Evolutionary conservation across 92 coral and sea anemone species (phyloP).

Genomic region (Montipora capitata): DNA sequence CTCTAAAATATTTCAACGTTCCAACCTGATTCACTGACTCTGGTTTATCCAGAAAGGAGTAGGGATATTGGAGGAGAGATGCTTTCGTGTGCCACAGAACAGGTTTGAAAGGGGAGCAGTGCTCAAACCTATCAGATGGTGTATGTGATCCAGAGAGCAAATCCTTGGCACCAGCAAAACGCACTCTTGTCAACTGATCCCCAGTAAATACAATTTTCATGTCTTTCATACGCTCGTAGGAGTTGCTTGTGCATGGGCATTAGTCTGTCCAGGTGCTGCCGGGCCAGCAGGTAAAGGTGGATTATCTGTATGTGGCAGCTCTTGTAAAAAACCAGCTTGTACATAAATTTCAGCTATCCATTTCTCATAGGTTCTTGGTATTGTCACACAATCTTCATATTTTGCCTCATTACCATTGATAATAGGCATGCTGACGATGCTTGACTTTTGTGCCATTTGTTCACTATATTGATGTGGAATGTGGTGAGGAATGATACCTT

Average conservation of each 20-base stretch:
- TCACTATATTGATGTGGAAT: slow-evolving; percentile 49
- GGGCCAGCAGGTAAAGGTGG: not conserved
- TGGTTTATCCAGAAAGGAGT: slow-evolving; percentile 76
- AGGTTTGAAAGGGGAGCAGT: slow-evolving; percentile 75
- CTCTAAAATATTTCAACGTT: too few species aligned
- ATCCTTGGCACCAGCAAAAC: slow-evolving; percentile 18
- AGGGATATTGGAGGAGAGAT: slow-evolving; percentile 69
- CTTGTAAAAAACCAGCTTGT: too few species aligned
- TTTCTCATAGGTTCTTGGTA: too few species aligned
- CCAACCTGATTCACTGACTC: slow-evolving; percentile 8
- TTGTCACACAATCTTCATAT: too few species aligned
- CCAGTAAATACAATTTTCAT: too few species aligned
- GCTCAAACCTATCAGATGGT: slow-evolving; percentile 13
- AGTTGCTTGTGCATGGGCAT: not conserved
- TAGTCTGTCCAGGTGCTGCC: not conserved
- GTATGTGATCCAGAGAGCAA: slow-evolving; percentile 65
- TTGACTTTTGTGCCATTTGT: slow-evolving; percentile 20
- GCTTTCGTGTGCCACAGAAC: slow-evolving; percentile 77
- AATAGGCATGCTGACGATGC: not conserved
- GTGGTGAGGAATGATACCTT: slow-evolving; percentile 68
- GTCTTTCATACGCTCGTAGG: not conserved
- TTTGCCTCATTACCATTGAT: too few species aligned
- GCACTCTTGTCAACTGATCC: slow-evolving; percentile 25
- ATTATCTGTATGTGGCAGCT: too few species aligned
- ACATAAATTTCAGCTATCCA: too few species aligned